These are phyloP conservation scores for Athene noctua DNA, from an alignment of 2,113 vertebrate genomes.

Conservation along the genomic window DNA sequence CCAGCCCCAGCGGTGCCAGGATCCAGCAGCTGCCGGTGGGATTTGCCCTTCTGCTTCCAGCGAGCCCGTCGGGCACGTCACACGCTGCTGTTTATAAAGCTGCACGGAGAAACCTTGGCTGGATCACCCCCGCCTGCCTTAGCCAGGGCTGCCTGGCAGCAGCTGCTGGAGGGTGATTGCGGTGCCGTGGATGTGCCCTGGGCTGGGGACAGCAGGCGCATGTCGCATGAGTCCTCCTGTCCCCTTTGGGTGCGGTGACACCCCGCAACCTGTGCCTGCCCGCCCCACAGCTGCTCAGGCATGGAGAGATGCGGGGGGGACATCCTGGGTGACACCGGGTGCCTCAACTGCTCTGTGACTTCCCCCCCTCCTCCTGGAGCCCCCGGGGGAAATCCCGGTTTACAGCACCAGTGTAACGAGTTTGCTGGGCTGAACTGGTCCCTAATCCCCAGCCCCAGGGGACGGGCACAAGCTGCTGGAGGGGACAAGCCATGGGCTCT, in stretches of 20 bases:
- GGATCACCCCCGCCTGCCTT: neutral
- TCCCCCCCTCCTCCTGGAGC: neutral
- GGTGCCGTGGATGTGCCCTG: neutral
- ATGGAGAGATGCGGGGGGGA: neutral
- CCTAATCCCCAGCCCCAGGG: neutral
- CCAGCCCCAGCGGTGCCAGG: neutral
- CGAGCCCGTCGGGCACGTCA: fast-evolving
- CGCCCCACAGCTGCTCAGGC: neutral
- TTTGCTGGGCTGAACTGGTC: neutral
- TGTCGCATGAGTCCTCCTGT: neutral
- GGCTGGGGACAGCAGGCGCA: neutral
- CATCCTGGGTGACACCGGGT: neutral
- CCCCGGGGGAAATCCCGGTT: neutral
- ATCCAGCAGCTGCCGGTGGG: neutral
- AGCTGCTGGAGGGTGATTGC: neutral
- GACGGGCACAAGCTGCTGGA: neutral
- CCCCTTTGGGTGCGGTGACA: neutral
- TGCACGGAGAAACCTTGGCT: neutral
- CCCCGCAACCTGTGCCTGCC: neutral
- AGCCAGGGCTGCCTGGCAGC: neutral
- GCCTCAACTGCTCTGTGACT: neutral
- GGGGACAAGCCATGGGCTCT: neutral
- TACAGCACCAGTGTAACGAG: neutral
- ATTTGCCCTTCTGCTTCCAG: neutral
- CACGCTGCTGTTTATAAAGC: neutral